Base-by-base conservation (phyloP, 2,113 vertebrate species). In the Megalops atlanticus region DNA sequence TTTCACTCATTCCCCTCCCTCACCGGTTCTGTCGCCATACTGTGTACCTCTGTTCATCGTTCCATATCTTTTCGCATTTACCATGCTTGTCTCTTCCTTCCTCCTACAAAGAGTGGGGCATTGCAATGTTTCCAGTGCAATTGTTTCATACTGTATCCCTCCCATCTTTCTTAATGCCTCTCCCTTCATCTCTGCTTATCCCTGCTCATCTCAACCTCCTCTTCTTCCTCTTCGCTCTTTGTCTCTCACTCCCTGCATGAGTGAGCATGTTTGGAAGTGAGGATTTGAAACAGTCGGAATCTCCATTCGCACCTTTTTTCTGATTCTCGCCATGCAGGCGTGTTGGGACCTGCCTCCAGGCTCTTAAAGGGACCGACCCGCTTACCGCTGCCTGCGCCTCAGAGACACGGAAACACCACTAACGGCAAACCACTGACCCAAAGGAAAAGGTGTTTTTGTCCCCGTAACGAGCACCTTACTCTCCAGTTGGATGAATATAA, bases 311-410 rank as follows among this genome's bases (percentile, higher is more conserved):
- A 45, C 39, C 64, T 69, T 69, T 69, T 33, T 33, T 76, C 40
- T 6, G 43, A 27, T 70, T 15, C 78, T 80, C 82, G 77, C 24
- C 76, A 39, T 77, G 84, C 80, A 83, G 88, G 82, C 88, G 39
- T 87, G 91, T 89, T 86, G 80, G 77, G 86, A 84, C 90, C 83
- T 90, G 90, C 81, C 87, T 82, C 38, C 45, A 77, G 85, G 85
- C 85, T 78, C 84, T 47, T 84, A 76, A 18, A 33, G 45, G 77
- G 70, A 47, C 79, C 43, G 88, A 85, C 85, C n/a, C 83, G 77
- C 86, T 89, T n/a, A 10, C 73, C 21, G 39, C 78, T 33, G 87
- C 86, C 86, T 85, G 89, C 87, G 90, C 92, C 89, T 89, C 74
- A 40, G 92, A 92, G 92, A 93, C 86, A 1, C 73, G 83, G 75